phyloP scores from a whole-genome alignment of 2,113 vertebrate species.

The Excalfactoria chinensis region DNA sequence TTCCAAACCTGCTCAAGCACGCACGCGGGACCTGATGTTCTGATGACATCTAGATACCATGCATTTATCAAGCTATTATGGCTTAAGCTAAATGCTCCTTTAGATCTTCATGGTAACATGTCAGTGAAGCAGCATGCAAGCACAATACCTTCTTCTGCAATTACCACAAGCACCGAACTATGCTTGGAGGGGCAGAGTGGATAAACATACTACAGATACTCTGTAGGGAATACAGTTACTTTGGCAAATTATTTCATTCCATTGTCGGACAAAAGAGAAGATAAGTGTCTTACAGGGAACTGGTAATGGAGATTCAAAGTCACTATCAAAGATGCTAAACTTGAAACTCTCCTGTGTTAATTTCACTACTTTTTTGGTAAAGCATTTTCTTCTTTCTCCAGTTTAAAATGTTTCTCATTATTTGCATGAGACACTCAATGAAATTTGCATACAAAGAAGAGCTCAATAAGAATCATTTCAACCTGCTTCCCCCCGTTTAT shows the following conservation, averaged over 20 bases:
- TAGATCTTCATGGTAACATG: neutral
- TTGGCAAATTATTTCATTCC: conserved; percentile 4
- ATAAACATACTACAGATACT: neutral
- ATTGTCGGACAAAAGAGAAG: neutral
- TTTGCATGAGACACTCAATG: neutral
- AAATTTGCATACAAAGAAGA: neutral
- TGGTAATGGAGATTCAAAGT: neutral
- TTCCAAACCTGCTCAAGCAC: neutral
- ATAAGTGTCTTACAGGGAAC: neutral
- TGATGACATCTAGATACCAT: neutral
- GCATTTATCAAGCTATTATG: neutral
- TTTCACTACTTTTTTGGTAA: neutral
- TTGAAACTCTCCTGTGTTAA: neutral
- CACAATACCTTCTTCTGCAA: neutral
- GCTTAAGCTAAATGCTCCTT: neutral
- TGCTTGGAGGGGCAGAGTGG: neutral
- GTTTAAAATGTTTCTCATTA: neutral
- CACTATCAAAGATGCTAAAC: neutral
- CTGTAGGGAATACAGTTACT: neutral
- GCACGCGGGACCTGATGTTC: neutral
- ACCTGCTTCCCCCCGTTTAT: neutral
- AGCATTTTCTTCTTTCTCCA: neutral
- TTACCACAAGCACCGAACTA: neutral
- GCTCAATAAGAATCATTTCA: neutral
- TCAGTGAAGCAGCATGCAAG: neutral